Percentiles rank a stretch among this genome's conserved stretches.
phyloP scores from a whole-genome alignment of 1,140 invertebrate species.

The Caenorhabditis tropicalis region DNA sequence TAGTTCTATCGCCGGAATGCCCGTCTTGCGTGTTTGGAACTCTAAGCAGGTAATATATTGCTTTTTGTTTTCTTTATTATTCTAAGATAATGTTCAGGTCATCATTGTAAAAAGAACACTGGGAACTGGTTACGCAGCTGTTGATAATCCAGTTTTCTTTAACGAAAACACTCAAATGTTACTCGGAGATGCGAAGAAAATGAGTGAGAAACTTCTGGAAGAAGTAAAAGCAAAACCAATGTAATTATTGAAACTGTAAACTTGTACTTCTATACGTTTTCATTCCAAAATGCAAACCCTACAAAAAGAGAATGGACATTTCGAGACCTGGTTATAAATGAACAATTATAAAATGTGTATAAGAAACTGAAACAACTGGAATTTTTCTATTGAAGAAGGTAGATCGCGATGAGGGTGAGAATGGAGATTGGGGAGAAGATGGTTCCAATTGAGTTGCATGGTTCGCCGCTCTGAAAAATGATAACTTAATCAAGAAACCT shows the following conservation, averaged over 20 bases:
- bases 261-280: not conserved
- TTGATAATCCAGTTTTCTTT: slow-evolving; percentile 92
- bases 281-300: slow-evolving; percentile 34
- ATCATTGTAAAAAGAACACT: slow-evolving; percentile 89
- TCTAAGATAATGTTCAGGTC: slow-evolving; percentile 75
- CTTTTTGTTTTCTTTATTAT: not conserved
- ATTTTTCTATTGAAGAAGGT: slow-evolving; percentile 33
- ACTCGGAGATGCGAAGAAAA: slow-evolving; percentile 89
- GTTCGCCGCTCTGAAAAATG: not conserved
- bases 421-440: slow-evolving; percentile 1
- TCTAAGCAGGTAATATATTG: slow-evolving; percentile 79
- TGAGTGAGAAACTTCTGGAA: slow-evolving; percentile 82
- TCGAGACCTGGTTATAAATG: slow-evolving; percentile 1
- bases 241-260: not conserved
- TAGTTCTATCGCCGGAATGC: slow-evolving; percentile 90
- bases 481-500: not conserved
- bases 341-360: not conserved
- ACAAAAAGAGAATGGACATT: not conserved
- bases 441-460: not conserved
- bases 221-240: slow-evolving; percentile 75
- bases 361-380: not conserved
- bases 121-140: slow-evolving; percentile 84
- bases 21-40: slow-evolving; percentile 86
- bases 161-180: slow-evolving; percentile 88
- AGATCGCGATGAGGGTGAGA: slow-evolving; percentile 35